Evolutionary conservation across 2,113 vertebrate genomes (phyloP).

Genomic region (Naja naja): DNA sequence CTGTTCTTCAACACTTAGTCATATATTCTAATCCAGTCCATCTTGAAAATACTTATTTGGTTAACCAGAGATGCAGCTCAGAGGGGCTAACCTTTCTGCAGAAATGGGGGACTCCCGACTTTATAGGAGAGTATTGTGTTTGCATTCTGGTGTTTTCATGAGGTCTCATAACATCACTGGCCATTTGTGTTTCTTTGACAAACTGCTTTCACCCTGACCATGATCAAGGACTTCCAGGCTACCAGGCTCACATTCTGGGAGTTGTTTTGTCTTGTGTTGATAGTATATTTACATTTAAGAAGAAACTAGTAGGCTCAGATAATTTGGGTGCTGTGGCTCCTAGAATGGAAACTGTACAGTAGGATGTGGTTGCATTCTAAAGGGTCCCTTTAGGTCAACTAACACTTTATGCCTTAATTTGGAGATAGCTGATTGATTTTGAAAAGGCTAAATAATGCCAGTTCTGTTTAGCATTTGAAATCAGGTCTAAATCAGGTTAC

Average conservation of each 20-base stretch:
- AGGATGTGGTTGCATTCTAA: neutral
- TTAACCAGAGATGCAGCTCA: neutral
- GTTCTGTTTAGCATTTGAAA: neutral
- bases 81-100: neutral
- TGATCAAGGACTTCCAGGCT: neutral
- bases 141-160: neutral
- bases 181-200: neutral
- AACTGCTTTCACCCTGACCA: neutral
- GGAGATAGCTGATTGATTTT: neutral
- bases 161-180: neutral
- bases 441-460: neutral
- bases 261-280: neutral
- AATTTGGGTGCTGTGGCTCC: neutral
- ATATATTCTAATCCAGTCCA: neutral
- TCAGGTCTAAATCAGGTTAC: neutral
- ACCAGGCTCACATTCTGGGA: neutral
- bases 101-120: neutral
- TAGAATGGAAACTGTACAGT: neutral
- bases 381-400: neutral
- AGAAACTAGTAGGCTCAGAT: neutral
- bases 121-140: neutral
- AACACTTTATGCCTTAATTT: neutral
- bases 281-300: neutral
- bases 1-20: neutral
- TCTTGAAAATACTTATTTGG: neutral